A percentile compares a stretch with the other conserved stretches of the same genome.
Evolutionary conservation across 2,797 vertebrate genomes (phyloP).

Genomic region (Liparis tanakae): DNA sequence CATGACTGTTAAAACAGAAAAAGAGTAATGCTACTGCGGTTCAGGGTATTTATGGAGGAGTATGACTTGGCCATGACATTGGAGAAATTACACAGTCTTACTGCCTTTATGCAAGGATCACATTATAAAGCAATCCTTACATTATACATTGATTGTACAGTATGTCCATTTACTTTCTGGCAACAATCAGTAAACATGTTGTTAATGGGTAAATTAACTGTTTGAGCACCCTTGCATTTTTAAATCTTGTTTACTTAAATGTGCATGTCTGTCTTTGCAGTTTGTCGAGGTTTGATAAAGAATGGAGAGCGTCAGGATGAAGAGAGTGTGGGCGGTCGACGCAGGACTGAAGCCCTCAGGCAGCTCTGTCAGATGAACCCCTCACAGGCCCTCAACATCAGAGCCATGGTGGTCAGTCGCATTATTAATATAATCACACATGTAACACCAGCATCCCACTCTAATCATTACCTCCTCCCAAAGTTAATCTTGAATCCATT

Average conservation of each 20-base stretch:
- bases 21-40: conserved; percentile 31
- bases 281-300: conserved; percentile 96
- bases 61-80: conserved; percentile 2
- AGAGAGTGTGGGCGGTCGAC: conserved; percentile 93
- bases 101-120: not conserved
- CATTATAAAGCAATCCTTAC: conserved; percentile 5
- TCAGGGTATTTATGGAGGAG: conserved; percentile 26
- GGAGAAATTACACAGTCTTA: conserved; percentile 5
- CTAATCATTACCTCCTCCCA: not conserved
- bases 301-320: conserved; percentile 98
- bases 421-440: conserved; percentile 17
- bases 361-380: conserved; percentile 99
- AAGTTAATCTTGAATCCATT: not conserved
- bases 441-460: not conserved
- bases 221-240: not conserved
- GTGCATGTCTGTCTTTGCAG: conserved; percentile 71
- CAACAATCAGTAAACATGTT: not conserved
- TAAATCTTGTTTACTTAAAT: not conserved
- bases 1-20: conserved; percentile 35
- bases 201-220: not conserved
- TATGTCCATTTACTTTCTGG: not conserved
- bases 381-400: conserved; percentile 94
- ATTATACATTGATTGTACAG: not conserved
- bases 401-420: conserved; percentile 96
- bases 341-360: conserved; percentile 93